Evolutionary conservation across 2,113 vertebrate genomes (phyloP), one percentile per base, ranked within the genome.

Genomic region (Sapajus apella): DNA sequence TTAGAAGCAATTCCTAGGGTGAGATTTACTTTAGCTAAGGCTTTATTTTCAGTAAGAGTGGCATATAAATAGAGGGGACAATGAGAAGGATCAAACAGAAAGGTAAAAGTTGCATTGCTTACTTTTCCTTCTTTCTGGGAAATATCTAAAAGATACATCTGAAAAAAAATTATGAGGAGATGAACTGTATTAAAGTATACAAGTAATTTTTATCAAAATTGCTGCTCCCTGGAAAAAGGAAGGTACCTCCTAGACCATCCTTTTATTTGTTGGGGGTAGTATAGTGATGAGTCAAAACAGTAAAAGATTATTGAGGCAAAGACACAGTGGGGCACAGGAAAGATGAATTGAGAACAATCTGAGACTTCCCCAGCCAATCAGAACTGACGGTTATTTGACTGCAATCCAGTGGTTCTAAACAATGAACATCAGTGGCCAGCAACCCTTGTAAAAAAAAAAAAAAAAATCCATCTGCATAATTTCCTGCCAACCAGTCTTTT

Each of bases 351-450:
- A 90, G 55, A 81, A 61, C 25, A 90, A 95, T 37, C 83, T 81
- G 0, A 16, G 58, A 18, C 6, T 43, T 61, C 91, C 40, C 52
- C 77, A 56, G 84, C 55, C 90, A 0, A 23, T 89, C 58, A 91
- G 95, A 95, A 96, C 8, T 58, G 83, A 98, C 92, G 0, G 37
- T 58, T 45, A 37, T 11, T 90, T 94, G 52, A 55, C 30, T 75
- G 89, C 55, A 97, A 96, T 98, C 87, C 92, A 94, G 72, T 21
- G 87, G 61, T 90, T 96, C 93, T 96, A 92, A 97, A 98, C 97
- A 97, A 97, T 97, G 97, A 97, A 98, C 0, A 35, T 30, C 94
- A 96, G 97, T 95, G 96, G 88, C 76, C 84, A 97, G 94, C 91
- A 97, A 94, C 27, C 88, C 86, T 96, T 81, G 21, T 58, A 32